A percentile compares a stretch with the other conserved stretches of the same genome.
phyloP scores from a whole-genome alignment of 2,113 vertebrate genomes.

The Chinchilla lanigera region DNA sequence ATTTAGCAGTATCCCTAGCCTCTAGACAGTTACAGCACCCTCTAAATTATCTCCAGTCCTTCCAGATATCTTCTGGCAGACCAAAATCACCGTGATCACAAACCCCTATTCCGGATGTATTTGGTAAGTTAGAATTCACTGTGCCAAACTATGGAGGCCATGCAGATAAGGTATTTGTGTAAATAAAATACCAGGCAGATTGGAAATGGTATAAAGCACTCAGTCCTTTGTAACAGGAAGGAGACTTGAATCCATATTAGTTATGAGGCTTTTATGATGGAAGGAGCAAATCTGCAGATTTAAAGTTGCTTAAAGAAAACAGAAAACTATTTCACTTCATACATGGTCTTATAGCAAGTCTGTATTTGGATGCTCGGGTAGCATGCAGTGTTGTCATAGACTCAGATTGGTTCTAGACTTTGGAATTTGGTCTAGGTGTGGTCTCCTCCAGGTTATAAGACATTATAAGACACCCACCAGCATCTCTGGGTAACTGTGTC shows the following conservation, averaged over 20 bases:
- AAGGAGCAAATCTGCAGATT: not conserved
- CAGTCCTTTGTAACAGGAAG: not conserved
- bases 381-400: not conserved
- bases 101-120: not conserved
- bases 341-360: not conserved
- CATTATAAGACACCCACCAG: no score
- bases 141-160: not conserved
- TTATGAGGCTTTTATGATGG: not conserved
- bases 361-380: not conserved
- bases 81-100: not conserved
- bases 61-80: not conserved
- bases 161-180: not conserved
- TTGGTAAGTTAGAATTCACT: not conserved
- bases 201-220: not conserved
- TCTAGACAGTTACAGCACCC: not conserved
- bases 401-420: not conserved
- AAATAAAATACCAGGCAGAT: not conserved
- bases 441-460: not conserved
- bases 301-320: not conserved
- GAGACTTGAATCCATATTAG: not conserved
- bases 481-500: not conserved
- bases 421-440: not conserved
- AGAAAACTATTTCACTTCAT: not conserved
- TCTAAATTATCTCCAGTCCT: not conserved
- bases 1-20: not conserved